Evolutionary conservation across 2,113 vertebrate genomes (phyloP), one percentile per base, ranked within the genome.

Genomic region (Apodemus speciosus): DNA sequence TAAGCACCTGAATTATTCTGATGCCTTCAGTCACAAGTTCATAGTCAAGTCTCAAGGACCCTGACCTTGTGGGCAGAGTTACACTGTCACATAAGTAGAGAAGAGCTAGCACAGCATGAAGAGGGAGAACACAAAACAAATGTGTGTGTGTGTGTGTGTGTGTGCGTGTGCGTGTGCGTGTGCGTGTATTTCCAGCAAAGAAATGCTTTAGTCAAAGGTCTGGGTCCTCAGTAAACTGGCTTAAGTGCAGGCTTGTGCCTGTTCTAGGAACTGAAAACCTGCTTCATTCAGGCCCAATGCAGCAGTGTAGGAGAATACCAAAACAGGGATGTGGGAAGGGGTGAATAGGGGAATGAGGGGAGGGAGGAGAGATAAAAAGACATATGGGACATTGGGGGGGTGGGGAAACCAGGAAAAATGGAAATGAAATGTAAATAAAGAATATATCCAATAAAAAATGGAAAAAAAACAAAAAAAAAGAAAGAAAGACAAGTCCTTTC

Each of bases 41-140:
- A 89, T 85, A 71, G 68, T 95, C 38, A 95, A 71, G 20, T 94
- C 16, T 93, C 7, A 85, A 11, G 32, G 56, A 94, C 30, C 6
- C 71, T 66, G 38, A 85, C 46, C 58, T 46, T 92, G 8, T 9
- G 89, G 43, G 80, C 64, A 25, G 90, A 21, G 77, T 25, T 53
- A 66, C 95, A 3, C 21, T 1, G 68, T 94, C 76, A 38, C 27
- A 21, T 38, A 72, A n/a, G 10, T 16, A 30, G 93, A 20, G 46
- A 85, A 0, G 1, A 53, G 9, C 13, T 40, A 3, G 49, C 11
- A 30, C 9, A 58, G 0, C 2, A 5, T 15, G 56, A 10, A 53
- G 21, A 16, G 35, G 46, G 11, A 62, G 18, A 30, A 76, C 80
- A 91, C 32, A 87, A 5, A 30, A 49, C 53, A 91, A 35, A 51